A percentile compares a stretch with the other conserved stretches of the same genome.
Evolutionary conservation across 2,888 invertebrate species (phyloP).

Genomic region (Chrysina gloriosa): DNA sequence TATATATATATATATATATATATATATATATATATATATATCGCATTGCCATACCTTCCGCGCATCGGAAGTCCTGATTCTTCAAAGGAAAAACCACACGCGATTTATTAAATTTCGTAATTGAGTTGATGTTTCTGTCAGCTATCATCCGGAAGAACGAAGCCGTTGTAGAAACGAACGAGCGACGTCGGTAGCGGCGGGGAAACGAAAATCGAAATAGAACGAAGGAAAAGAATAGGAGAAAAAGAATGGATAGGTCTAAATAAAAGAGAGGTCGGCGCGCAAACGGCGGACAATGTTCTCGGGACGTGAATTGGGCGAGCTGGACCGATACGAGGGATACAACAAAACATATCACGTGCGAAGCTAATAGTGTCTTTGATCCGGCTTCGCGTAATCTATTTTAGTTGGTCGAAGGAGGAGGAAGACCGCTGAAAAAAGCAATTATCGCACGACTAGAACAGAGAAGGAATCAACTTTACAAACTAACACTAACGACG

Average conservation of each 20-base stretch:
- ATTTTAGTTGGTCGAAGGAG: slow-evolving; percentile 31
- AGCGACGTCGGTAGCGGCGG: slow-evolving; percentile 13
- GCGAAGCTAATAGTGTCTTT: slow-evolving; percentile 42
- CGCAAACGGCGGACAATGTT: slow-evolving; percentile 26
- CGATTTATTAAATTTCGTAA: slow-evolving; percentile 34
- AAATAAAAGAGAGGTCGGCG: background rate
- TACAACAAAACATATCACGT: slow-evolving; percentile 39
- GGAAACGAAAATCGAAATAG: slow-evolving; percentile 10
- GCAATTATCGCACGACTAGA: slow-evolving; percentile 36
- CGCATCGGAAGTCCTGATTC: slow-evolving; percentile 7
- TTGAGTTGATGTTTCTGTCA: slow-evolving; percentile 35
- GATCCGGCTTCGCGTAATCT: slow-evolving; percentile 41
- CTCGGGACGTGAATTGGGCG: slow-evolving; percentile 12
- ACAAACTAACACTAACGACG: slow-evolving; percentile 39
- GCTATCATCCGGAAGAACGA: background rate
- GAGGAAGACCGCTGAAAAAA: slow-evolving; percentile 33
- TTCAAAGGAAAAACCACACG: slow-evolving; percentile 2
- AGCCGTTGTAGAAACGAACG: background rate
- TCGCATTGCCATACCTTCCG: background rate
- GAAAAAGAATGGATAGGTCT: background rate
- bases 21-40: background rate
- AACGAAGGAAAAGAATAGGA: background rate
- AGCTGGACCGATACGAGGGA: slow-evolving; percentile 26
- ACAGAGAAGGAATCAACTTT: slow-evolving; percentile 26
- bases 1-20: background rate